Evolutionary conservation across 1,140 invertebrate species (phyloP), one percentile per base, ranked within the genome.

Genomic region (Asbolus verrucosus): DNA sequence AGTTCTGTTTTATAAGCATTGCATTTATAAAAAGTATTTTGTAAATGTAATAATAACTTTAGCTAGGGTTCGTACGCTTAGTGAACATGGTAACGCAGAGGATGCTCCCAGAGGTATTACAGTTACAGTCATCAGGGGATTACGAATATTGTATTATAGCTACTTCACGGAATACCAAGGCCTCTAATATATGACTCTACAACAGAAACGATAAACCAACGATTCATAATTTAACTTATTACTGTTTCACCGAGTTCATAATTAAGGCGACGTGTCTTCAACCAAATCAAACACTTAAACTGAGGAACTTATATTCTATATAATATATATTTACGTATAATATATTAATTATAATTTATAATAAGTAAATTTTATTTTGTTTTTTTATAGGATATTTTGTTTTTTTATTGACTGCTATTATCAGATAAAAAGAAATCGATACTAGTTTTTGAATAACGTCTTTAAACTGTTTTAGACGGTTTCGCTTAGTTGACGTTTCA

Each of bases 131-230:
- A 69, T 72, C 21, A 27, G 70, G 71, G 75, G 71, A 76, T 76
- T 76, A 74, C 39, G 70, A 72, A 74, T 76, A 74, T 76, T 76
- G 70, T 72, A 74, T 76, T 71, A 74, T 68, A 73, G 68, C 68
- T 63, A 73, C 73, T 73, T 60, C 60, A 27, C 24, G 59, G 36
- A 62, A 62, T 62, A 33, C 27, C 27, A 61, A 15, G 38, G 60
- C 36, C 60, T 38, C 15, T 11, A 38, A 13, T 21, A 16, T 41
- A 16, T 27, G 38, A 38, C 60, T 62, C 24, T 15, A 61, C 54
- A 61, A n/a, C n/a, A n/a, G 14, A 61, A 9, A 1, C 54, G 33
- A 61, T 54, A 27, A 30, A 5, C 5, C 33, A 46, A 11, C 3
- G 33, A 2, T 2, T 13, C 11, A 38, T 5, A 38, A 38, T 9